Evolutionary conservation across 2,888 invertebrate species (phyloP).

Genomic region (Cryptus viduatorius): DNA sequence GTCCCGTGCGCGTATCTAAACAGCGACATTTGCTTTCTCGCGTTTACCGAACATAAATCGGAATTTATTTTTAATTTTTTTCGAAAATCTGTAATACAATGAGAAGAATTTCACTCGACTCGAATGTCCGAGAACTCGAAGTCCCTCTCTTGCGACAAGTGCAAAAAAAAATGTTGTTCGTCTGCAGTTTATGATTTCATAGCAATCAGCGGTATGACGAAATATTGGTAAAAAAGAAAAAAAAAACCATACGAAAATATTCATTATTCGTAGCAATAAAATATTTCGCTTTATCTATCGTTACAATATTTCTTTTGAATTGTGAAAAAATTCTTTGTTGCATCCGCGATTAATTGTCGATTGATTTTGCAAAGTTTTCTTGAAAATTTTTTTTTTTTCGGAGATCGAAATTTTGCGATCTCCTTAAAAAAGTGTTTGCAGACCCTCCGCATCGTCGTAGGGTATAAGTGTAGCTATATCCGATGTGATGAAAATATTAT

Average conservation of each 20-base stretch:
- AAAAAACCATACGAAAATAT: background rate
- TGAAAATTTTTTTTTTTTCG: background rate
- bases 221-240: background rate
- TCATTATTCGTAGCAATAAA: background rate
- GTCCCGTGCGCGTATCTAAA: too few relatives aligned
- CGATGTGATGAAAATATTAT: constrained; percentile 52
- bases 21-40: too few relatives aligned
- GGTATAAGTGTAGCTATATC: constrained; percentile 46
- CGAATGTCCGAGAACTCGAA: too few relatives aligned
- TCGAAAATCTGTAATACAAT: too few relatives aligned
- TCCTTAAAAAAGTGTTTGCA: background rate
- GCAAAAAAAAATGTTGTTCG: too few relatives aligned
- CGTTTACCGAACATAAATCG: too few relatives aligned
- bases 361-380: background rate
- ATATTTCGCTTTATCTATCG: constrained; percentile 1
- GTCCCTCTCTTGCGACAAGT: too few relatives aligned
- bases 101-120: too few relatives aligned
- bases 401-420: background rate
- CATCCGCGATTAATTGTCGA: background rate
- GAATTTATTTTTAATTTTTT: too few relatives aligned
- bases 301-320: background rate
- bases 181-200: too few relatives aligned
- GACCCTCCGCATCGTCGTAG: constrained; percentile 42
- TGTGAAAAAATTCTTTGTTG: background rate
- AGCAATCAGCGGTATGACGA: background rate